phyloP scores from a whole-genome alignment of 2,113 vertebrate species.

The Eurypyga helias region DNA sequence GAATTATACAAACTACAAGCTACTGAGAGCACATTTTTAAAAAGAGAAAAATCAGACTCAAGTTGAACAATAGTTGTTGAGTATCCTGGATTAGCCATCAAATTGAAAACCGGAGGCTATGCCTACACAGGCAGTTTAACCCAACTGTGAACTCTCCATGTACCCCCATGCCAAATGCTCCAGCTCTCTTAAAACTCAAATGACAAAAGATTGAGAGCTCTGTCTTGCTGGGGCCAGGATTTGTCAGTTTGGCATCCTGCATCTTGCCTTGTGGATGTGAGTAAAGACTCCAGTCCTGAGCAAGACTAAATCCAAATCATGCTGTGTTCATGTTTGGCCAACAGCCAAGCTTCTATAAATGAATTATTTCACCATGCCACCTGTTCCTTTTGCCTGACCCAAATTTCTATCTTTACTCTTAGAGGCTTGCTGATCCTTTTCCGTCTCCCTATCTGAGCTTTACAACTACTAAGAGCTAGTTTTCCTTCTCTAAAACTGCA shows the following conservation, averaged over 20 bases:
- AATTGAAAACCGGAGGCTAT: neutral
- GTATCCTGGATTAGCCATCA: neutral
- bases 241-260: neutral
- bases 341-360: conserved; percentile 25
- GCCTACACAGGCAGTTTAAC: neutral
- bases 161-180: neutral
- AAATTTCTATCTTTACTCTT: neutral
- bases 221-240: neutral
- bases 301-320: neutral
- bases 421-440: neutral
- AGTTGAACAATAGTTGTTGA: neutral
- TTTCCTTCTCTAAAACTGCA: neutral
- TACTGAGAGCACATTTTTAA: neutral
- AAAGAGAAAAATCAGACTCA: neutral
- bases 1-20: neutral
- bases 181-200: neutral
- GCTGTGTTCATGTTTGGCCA: neutral
- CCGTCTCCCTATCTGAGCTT: neutral
- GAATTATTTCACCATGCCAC: conserved; percentile 19
- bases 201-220: neutral
- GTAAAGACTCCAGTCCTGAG: neutral
- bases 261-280: neutral
- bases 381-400: neutral
- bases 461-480: neutral
- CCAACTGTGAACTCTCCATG: neutral